Base-by-base conservation (phyloP, 2,888 invertebrate species). In the Cephalotes varians region DNA sequence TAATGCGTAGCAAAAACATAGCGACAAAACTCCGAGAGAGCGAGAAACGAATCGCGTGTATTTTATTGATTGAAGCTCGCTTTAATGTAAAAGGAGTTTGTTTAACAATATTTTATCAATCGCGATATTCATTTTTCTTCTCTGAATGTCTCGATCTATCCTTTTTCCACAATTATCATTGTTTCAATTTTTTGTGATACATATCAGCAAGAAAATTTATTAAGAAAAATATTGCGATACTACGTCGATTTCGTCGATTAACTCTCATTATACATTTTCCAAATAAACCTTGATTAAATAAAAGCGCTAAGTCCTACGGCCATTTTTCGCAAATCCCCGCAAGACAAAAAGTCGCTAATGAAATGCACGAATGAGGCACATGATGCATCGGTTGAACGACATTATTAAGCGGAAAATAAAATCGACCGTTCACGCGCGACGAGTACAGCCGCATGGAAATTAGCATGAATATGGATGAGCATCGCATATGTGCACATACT, bases 401-500 rank as follows among this genome's bases (percentile, higher is more conserved):
- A 54, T 40, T 79, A 54, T 65, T 40, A 44, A 65, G 18, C 28
- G 34, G 34, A 49, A 83, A 81, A 83, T 73, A 73, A 83, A 83
- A 60, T 83, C 81, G 44, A 40, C n/a, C 79, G 71, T 25, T 54
- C 82, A 47, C 25, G 69, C 76, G 28, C 40, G 58, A 47, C 37
- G 58, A 62, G 34, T 49, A 44, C 60, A 74, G 18, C 40, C 31
- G 81, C 65, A 71, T 76, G 85, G 58, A 85, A 85, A 73, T 85
- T 44, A 28, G 10, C n/a, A 82, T 85, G 85, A 85, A 85, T 85
- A 85, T 85, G 85, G 85, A 85, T 85, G 85, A 79, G 56, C 72
- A 72, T 49, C 37, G 65, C 58, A 51, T 54, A 47, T 21, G 40
- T 56, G 51, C 44, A 25, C 60, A 62, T 65, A 81, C 65, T 80